phyloP scores from a whole-genome alignment of 2,888 invertebrate genomes.

The Drosophila affinis region DNA sequence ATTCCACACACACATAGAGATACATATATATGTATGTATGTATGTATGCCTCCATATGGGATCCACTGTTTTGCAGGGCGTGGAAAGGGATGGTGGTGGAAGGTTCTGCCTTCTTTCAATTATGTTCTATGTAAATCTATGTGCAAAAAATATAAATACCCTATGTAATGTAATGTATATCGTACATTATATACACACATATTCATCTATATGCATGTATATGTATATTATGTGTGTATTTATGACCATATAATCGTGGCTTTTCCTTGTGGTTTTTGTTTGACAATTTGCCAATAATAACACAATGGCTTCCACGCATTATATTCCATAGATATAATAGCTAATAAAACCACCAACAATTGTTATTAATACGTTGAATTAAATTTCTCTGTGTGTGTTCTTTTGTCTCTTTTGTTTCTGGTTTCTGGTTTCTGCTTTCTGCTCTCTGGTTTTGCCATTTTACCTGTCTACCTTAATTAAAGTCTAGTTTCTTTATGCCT shows the following conservation, averaged over 20 bases:
- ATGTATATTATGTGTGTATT: background rate
- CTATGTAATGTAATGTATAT: slow-evolving; percentile 42
- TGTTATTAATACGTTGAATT: slow-evolving; percentile 39
- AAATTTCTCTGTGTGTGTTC: slow-evolving; percentile 18
- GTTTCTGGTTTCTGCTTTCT: too few relatives aligned
- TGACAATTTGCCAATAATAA: slow-evolving; percentile 75
- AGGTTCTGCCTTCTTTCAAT: slow-evolving; percentile 31
- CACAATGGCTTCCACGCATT: slow-evolving; percentile 37
- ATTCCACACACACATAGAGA: background rate
- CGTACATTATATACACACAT: slow-evolving; percentile 71
- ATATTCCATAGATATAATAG: slow-evolving; percentile 35
- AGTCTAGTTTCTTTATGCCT: slow-evolving; percentile 63
- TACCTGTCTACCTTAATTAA: slow-evolving; percentile 74
- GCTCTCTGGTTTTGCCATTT: slow-evolving; percentile 30
- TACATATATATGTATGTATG: background rate
- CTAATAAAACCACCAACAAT: slow-evolving; percentile 72
- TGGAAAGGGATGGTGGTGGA: slow-evolving; percentile 15
- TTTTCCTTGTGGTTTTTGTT: slow-evolving; percentile 15
- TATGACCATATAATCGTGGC: background rate
- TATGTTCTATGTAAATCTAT: slow-evolving; percentile 70
- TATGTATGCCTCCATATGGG: background rate
- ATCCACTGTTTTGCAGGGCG: background rate
- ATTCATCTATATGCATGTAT: slow-evolving; percentile 52
- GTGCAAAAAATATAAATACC: slow-evolving; percentile 71
- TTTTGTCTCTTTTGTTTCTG: slow-evolving; percentile 16